These are phyloP conservation scores for Indri indri DNA, from an alignment of 2,113 vertebrate species.

Conservation along the genomic window DNA sequence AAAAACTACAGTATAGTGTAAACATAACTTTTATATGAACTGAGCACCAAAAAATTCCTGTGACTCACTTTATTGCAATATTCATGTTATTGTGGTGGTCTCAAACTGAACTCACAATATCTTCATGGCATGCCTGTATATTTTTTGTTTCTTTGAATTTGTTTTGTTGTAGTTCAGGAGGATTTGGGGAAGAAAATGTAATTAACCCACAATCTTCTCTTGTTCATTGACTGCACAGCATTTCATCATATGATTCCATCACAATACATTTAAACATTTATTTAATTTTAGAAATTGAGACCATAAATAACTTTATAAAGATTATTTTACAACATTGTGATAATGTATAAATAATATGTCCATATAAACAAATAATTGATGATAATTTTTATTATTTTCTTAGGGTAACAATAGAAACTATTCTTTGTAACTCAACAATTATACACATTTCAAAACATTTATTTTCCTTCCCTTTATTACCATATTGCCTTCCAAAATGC, in stretches of 20 bases:
- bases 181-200: background rate
- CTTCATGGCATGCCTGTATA: background rate
- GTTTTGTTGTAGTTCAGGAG: background rate
- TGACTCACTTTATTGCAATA: background rate
- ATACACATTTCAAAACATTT: background rate
- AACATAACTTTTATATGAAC: background rate
- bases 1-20: background rate
- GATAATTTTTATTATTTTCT: background rate
- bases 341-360: background rate
- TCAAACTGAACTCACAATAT: background rate
- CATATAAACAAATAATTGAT: background rate
- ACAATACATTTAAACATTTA: background rate
- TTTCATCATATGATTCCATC: background rate
- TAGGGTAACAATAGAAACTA: background rate
- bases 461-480: background rate
- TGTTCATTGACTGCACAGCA: background rate
- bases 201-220: background rate
- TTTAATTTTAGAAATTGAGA: background rate
- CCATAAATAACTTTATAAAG: background rate
- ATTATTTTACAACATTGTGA: background rate
- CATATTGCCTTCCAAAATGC: background rate
- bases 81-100: background rate
- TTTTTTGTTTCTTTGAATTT: background rate
- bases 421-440: background rate
- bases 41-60: background rate